Base-by-base conservation (phyloP, 2,888 invertebrate genomes). In the Acanthosoma haemorrhoidale region DNA sequence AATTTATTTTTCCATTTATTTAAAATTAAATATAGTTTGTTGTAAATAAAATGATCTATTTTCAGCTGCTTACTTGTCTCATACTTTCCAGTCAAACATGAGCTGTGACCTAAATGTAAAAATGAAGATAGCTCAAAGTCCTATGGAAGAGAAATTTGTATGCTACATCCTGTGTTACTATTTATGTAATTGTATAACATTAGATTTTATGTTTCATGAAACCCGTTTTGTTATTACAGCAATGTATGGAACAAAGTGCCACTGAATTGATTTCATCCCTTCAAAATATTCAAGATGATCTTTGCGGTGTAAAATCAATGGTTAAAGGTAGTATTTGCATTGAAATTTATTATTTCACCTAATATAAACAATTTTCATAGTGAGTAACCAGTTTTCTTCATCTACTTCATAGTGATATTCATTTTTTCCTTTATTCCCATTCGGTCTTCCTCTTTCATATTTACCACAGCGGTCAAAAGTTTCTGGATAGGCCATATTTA, bases 61-160 rank as follows among this genome's bases (percentile, higher is more conserved):
- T 60, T 60, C 60, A 60, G 60, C 60, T 60, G 60, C 60, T 36
- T 60, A 60, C 60, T 36, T 60, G 60, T 60, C 60, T 34, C 60
- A 60, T 60, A 34, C 32, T 60, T 32, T 60, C 32, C 60, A 60
- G 36, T 34, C 32, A 31, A 32, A 60, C 60, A 60, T 34, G 32
- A 32, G 29, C 9, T 16, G 13, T 4, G 43, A n/a, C 13, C 43
- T 41, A 41, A 4, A 13, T 41, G 43, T 8, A 8, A 5, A 4
- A 11, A 11, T 36, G 38, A 11, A 11, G 2, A 29, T 2, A 4
- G n/a, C n/a, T 1, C 6, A 2, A 15, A 8, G 8, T 3, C n/a
- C 4, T 15, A 34, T 60, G 13, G n/a, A 60, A 6, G 13, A 31
- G 21, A 59, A 59, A 31, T 59, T 59, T 59, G 60, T 60, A 16